These are phyloP conservation scores for Pseudoips prasinana DNA, from an alignment of 2,888 invertebrate genomes.

Conservation along the genomic window DNA sequence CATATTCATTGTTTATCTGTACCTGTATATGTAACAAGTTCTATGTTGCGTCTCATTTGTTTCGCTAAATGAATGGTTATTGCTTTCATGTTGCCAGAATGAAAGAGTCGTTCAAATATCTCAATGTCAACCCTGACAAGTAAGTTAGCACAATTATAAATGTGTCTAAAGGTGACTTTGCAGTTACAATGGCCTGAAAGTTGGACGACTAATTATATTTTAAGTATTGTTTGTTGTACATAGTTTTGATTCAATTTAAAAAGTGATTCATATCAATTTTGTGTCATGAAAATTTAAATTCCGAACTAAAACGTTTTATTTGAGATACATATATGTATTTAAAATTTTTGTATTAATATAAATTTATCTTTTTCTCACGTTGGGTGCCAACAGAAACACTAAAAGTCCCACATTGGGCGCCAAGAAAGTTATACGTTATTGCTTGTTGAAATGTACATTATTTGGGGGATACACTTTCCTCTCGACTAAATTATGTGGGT, in stretches of 20 bases:
- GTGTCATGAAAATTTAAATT: no score
- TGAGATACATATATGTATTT: no score
- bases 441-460: no score
- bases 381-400: neutral
- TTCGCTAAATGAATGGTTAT: conserved; percentile 42
- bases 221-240: no score
- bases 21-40: conserved; percentile 17
- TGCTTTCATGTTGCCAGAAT: conserved; percentile 27
- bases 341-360: neutral
- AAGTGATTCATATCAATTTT: no score
- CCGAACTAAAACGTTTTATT: no score
- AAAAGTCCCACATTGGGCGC: conserved; percentile 11
- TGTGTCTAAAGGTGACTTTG: conserved; percentile 12
- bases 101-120: conserved; percentile 26
- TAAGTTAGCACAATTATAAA: conserved; percentile 10
- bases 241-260: no score
- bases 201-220: no score
- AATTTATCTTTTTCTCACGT: conserved; percentile 6
- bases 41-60: conserved; percentile 39
- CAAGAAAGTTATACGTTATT: no score
- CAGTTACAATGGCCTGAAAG: no score
- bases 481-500: no score
- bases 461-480: no score
- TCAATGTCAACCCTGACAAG: conserved; percentile 23
- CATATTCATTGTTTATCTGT: conserved; percentile 19